Evolutionary conservation across 2,888 invertebrate species (phyloP).

Genomic region (Crossocerus cetratus): DNA sequence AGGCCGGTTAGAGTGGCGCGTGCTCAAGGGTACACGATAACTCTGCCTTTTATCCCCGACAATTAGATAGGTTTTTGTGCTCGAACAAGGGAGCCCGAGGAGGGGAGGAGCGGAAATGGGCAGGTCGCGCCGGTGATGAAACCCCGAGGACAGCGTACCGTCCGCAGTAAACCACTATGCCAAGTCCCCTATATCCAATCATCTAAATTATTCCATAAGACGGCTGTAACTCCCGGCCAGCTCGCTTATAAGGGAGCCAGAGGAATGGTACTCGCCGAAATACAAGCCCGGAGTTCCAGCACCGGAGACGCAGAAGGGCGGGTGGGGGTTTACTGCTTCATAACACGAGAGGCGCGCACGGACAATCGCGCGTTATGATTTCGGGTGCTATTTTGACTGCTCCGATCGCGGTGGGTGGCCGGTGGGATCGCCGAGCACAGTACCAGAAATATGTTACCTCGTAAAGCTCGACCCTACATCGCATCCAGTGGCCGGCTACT

Average conservation of each 20-base stretch:
- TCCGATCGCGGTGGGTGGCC: constrained; percentile 70
- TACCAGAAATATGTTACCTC: constrained; percentile 76
- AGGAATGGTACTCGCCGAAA: constrained; percentile 8
- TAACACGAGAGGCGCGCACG: constrained; percentile 69
- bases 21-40: neutral
- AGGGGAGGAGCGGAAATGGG: neutral
- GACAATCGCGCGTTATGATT: constrained; percentile 77
- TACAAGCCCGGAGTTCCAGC: constrained; percentile 12
- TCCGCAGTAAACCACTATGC: constrained; percentile 54
- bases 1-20: neutral
- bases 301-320: constrained; percentile 26
- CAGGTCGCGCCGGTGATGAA: constrained; percentile 6
- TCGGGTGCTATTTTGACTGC: constrained; percentile 75
- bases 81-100: neutral
- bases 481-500: constrained; percentile 3
- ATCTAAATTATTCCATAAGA: constrained; percentile 76
- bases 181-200: constrained; percentile 66
- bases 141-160: constrained; percentile 42
- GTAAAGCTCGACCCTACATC: constrained; percentile 64
- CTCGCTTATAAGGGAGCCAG: constrained; percentile 25
- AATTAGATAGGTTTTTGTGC: constrained; percentile 4
- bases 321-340: constrained; percentile 72
- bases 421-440: constrained; percentile 57
- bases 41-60: neutral
- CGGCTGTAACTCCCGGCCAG: constrained; percentile 38